Evolutionary conservation across 2,888 invertebrate genomes (phyloP), one percentile per base, ranked within the genome.

Genomic region (Sympetrum striolatum): DNA sequence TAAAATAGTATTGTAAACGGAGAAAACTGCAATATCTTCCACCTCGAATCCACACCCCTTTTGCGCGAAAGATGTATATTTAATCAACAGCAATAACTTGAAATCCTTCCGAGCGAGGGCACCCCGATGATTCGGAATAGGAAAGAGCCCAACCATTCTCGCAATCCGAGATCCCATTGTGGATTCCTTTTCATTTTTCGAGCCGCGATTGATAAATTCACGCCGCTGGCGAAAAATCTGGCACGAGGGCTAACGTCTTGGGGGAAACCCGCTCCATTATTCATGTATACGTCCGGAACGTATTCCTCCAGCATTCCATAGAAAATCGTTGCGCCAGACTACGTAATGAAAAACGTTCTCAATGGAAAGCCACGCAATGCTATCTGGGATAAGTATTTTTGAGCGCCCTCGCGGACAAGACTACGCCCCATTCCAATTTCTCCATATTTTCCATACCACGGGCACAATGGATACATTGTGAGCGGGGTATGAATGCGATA

Each of bases 401-500:
- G 73, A 73, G 22, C 48, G n/a, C 12, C 81, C 53, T 44, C 53
- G 25, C 31, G 58, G 58, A 18, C 48, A 39, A n/a, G 39, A 6
- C 39, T 44, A n/a, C 10, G 53, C 31, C 31, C 53, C 53, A 37
- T n/a, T 37, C 60, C 37, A 18, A 64, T 60, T 60, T 86, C 82
- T 82, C 35, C 37, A 15, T 53, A 8, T 48, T 48, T 48, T 48
- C 48, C 39, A 18, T 48, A 44, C 48, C 12, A 25, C 14, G n/a
- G n/a, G 5, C 25, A 25, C 25, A 73, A 25, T 31, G 73, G 2
- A 31, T 31, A 31, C 82, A 82, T 53, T 82, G 82, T 48, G 53
- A 82, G 8, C 35, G 82, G 48, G 53, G 31, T 48, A 53, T 82
- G 82, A 82, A 82, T 58, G 53, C 82, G 82, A 82, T 58, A 48